These are phyloP conservation scores for Acanthurus lineatus DNA, from an alignment of 2,797 vertebrate species.

Conservation along the genomic window DNA sequence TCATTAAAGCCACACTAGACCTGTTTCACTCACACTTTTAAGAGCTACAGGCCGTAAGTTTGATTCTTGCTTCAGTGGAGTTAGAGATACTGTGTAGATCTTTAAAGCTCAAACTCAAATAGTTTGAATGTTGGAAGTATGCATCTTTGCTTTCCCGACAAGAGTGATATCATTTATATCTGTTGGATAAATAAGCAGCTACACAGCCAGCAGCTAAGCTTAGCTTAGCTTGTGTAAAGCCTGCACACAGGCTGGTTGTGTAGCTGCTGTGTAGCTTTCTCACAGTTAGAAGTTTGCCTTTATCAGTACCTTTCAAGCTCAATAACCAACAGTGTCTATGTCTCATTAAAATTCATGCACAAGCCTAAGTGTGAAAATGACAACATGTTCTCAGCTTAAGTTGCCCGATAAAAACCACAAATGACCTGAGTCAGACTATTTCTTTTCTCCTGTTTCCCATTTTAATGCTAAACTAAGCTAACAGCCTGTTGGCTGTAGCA, in stretches of 20 bases:
- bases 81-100: background rate
- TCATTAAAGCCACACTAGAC: conserved; percentile 29
- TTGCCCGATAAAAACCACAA: too few relatives aligned
- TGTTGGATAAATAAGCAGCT: background rate
- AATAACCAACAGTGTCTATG: background rate
- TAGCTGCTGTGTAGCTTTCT: background rate
- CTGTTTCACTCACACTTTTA: conserved; percentile 20
- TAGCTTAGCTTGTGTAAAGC: conserved; percentile 15
- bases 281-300: background rate
- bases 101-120: background rate
- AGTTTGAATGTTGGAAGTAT: background rate
- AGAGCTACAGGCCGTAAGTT: conserved; percentile 11
- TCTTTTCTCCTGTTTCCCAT: background rate
- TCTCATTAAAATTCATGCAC: too few relatives aligned
- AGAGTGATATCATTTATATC: background rate
- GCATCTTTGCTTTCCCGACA: background rate
- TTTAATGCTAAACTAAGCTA: conserved; percentile 4
- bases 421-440: background rate
- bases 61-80: conserved; percentile 11
- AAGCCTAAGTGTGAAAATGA: background rate
- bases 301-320: background rate
- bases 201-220: background rate
- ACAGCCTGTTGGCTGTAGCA: background rate
- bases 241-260: too few relatives aligned
- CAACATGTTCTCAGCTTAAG: background rate